Evolutionary conservation across 2,888 invertebrate genomes (phyloP).

Genomic region (Dexiosoma caninum): DNA sequence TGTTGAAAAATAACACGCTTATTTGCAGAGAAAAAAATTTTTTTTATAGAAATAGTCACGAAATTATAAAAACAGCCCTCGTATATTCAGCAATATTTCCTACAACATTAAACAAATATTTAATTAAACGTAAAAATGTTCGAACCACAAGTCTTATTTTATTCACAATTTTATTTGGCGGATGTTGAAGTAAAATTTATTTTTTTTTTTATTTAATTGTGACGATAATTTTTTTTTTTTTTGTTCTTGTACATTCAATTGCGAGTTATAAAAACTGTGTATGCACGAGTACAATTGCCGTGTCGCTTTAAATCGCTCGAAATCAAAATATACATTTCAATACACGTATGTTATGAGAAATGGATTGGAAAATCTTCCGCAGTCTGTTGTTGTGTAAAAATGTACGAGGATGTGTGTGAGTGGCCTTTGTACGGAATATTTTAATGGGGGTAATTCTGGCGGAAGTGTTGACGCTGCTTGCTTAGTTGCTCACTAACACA

Average conservation of each 20-base stretch:
- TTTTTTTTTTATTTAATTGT: constrained; percentile 11
- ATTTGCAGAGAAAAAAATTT: too few relatives aligned
- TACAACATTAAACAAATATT: background rate
- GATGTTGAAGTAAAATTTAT: constrained; percentile 18
- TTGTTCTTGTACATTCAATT: background rate
- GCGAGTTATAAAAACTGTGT: background rate
- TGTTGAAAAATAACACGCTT: too few relatives aligned
- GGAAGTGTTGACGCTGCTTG: background rate
- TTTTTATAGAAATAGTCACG: too few relatives aligned
- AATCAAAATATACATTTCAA: constrained; percentile 65
- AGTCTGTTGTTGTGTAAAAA: constrained; percentile 18
- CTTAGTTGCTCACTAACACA: background rate
- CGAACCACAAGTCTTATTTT: constrained; percentile 5
- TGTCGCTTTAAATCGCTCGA: constrained; percentile 65
- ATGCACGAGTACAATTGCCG: too few relatives aligned
- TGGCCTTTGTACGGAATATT: background rate
- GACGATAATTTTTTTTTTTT: background rate
- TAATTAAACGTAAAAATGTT: background rate
- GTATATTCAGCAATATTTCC: background rate
- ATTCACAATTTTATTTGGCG: background rate
- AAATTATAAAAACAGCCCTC: too few relatives aligned
- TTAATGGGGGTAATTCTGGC: background rate
- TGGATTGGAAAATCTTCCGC: constrained; percentile 65
- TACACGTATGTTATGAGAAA: constrained; percentile 66
- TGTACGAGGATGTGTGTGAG: background rate